Conservation (phyloP, 2,113 vertebrate species). For the Phylloscopus trochiloides region DNA sequence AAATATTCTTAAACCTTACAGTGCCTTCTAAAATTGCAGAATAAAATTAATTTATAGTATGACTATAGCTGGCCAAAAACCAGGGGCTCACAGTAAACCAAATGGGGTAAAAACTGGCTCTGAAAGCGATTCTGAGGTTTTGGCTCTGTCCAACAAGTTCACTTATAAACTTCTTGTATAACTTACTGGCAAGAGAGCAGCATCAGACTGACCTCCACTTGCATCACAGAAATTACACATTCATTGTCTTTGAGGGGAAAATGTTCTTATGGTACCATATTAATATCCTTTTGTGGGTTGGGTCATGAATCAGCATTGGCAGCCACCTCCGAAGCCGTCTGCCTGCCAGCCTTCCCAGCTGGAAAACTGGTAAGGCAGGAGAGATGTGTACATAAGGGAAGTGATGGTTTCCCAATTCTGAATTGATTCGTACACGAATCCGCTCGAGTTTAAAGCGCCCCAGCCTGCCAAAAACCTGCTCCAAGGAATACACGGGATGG, state of each 20-base stretch:
- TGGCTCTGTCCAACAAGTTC: background rate
- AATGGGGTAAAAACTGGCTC: constrained; percentile 37
- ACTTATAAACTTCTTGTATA: constrained; percentile 52
- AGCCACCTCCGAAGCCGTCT: background rate
- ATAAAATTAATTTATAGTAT: constrained; percentile 62
- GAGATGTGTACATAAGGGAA: constrained; percentile 21
- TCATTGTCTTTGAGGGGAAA: constrained; percentile 36
- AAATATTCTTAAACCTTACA: constrained; percentile 43
- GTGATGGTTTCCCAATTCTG: constrained; percentile 40
- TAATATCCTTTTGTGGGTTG: constrained; percentile 36
- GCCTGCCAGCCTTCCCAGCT: constrained; percentile 68
- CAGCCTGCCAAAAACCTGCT: background rate
- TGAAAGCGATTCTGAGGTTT: constrained; percentile 32
- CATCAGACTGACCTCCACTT: constrained; percentile 36
- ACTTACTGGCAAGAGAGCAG: constrained; percentile 12
- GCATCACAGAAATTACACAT: constrained; percentile 54
- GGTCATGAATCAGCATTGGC: constrained; percentile 67
- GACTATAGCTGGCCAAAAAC: constrained; percentile 16
- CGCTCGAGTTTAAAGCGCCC: background rate
- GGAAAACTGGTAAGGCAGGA: constrained; percentile 28
- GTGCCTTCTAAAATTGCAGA: constrained; percentile 61
- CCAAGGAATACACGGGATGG: background rate
- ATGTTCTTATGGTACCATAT: constrained; percentile 40
- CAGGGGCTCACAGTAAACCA: constrained; percentile 11
- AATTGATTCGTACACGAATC: constrained; percentile 7